Evolutionary conservation across 2,888 invertebrate genomes (phyloP).

Genomic region (Tetropium fuscum): DNA sequence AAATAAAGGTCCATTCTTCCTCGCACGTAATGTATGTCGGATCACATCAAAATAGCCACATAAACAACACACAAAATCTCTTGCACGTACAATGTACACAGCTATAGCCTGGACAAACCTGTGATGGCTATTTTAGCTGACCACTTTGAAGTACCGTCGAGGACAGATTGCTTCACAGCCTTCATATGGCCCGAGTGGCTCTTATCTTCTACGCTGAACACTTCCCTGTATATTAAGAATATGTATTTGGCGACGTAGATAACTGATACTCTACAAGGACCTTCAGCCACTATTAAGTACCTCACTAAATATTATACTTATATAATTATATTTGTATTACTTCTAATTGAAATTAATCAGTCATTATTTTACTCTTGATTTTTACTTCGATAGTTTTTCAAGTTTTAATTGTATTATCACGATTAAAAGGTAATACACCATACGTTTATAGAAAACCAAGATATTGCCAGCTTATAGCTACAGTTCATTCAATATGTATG

Average conservation of each 20-base stretch:
- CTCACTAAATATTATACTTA: no score
- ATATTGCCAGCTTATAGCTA: no score
- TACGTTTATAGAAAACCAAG: no score
- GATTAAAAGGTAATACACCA: no score
- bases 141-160: slow-evolving; percentile 99
- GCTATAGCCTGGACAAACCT: slow-evolving; percentile 79
- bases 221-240: slow-evolving; percentile 75
- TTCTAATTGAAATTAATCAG: no score
- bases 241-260: slow-evolving; percentile 5
- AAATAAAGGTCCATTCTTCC: slow-evolving; percentile 1
- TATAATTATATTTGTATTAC: no score
- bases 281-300: no score
- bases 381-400: no score
- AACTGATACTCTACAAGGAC: background rate
- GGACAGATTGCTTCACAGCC: slow-evolving; percentile 97
- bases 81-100: slow-evolving; percentile 30
- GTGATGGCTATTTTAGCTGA: slow-evolving; percentile 99
- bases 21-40: background rate
- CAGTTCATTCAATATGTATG: no score
- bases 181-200: slow-evolving; percentile 97
- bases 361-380: no score
- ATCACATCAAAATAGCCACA: slow-evolving; percentile 5
- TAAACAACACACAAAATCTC: slow-evolving; percentile 17
- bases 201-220: slow-evolving; percentile 95
- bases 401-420: no score